Evolutionary conservation across 1,140 invertebrate species (phyloP).

Genomic region (Eriocheir sinensis): DNA sequence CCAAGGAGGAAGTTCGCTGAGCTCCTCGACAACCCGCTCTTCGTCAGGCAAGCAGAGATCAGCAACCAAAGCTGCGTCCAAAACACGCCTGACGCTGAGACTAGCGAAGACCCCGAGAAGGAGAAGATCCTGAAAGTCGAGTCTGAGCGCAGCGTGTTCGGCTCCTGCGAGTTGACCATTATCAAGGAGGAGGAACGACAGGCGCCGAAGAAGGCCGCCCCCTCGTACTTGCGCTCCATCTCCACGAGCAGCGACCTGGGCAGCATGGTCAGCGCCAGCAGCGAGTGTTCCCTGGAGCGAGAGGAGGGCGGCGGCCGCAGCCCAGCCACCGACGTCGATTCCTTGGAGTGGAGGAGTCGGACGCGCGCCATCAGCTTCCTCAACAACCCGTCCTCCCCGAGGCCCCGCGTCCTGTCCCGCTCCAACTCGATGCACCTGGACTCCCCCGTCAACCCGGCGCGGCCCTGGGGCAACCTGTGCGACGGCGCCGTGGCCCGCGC

Average conservation of each 20-base stretch:
- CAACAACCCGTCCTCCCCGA: not conserved
- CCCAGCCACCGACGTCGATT: slow-evolving; percentile 55
- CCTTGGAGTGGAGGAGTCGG: slow-evolving; percentile 49
- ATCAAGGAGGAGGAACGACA: slow-evolving; percentile 48
- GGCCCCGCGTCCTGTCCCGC: slow-evolving; percentile 47
- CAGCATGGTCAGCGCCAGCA: slow-evolving; percentile 69
- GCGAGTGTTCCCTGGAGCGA: slow-evolving; percentile 56
- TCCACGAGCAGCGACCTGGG: slow-evolving; percentile 68
- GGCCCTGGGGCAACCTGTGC: slow-evolving; percentile 77
- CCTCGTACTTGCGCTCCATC: slow-evolving; percentile 51
- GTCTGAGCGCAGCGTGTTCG: slow-evolving; percentile 42
- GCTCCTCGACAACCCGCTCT: not conserved
- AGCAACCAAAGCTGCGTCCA: not conserved
- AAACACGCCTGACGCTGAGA: not conserved
- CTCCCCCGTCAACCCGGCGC: slow-evolving; percentile 53
- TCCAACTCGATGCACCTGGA: slow-evolving; percentile 61
- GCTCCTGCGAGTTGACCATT: slow-evolving; percentile 49
- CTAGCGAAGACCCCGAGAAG: not conserved
- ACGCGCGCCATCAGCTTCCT: slow-evolving; percentile 29
- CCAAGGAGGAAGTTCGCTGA: not conserved
- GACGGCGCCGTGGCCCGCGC: slow-evolving; percentile 76
- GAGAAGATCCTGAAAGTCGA: slow-evolving; percentile 8
- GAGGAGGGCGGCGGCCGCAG: slow-evolving; percentile 44
- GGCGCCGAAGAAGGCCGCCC: not conserved
- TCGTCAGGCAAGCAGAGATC: not conserved